phyloP scores from a whole-genome alignment of 2,888 invertebrate species.

The Selenia dentaria region DNA sequence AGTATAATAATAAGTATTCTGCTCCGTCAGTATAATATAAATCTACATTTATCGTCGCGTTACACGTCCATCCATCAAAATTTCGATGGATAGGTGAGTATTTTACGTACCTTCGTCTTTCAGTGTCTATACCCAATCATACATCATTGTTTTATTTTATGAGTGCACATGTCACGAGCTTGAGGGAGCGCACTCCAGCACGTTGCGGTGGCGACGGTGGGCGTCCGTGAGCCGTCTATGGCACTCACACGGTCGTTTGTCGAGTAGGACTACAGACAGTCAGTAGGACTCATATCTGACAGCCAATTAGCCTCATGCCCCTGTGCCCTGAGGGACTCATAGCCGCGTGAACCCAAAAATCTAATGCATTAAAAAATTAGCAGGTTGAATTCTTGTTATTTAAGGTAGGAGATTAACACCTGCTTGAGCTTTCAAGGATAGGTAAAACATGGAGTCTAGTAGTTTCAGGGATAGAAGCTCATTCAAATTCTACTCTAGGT shows the following conservation, averaged over 20 bases:
- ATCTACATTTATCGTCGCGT: too few species aligned
- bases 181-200: constrained; percentile 22
- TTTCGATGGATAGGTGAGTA: constrained; percentile 14
- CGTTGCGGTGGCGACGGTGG: constrained; percentile 6
- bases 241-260: constrained; percentile 43
- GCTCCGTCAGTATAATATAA: too few species aligned
- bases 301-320: constrained; percentile 77
- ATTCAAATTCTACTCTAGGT: too few species aligned
- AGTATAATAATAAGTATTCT: too few species aligned
- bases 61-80: background rate
- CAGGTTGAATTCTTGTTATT: too few species aligned
- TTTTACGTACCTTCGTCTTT: constrained; percentile 22
- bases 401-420: too few species aligned
- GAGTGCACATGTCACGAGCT: constrained; percentile 49
- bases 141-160: constrained; percentile 59
- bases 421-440: too few species aligned
- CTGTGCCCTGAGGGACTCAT: constrained; percentile 33
- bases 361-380: too few species aligned
- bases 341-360: background rate
- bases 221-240: constrained; percentile 44
- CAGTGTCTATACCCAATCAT: constrained; percentile 43
- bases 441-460: too few species aligned
- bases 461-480: too few species aligned
- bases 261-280: constrained; percentile 36
- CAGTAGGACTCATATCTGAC: constrained; percentile 75